Evolutionary conservation across 2,888 invertebrate genomes (phyloP), one percentile per base, ranked within the genome.

Genomic region (Brenthis ino): DNA sequence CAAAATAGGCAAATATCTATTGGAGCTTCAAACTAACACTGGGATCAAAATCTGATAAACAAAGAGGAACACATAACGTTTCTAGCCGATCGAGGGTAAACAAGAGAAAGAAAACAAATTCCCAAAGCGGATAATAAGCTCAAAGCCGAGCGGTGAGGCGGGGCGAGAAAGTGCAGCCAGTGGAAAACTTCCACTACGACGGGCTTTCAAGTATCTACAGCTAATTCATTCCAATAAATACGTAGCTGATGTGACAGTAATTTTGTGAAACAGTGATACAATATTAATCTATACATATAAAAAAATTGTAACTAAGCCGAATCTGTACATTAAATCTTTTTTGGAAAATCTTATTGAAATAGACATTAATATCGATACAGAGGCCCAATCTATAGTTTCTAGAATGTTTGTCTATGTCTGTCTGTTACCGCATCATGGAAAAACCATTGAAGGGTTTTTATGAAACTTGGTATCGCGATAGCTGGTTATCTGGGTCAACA

Each of bases 181-280:
- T 68, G 78, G 76, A 77, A 78, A 75, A 72, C 70, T 77, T 77
- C 77, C 77, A 76, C 57, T 69, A 74, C 71, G 71, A 54, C 65
- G 66, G 57, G 66, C 67, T 63, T 69, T 56, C 48, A 65, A 57
- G 65, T 51, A 69, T 68, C 65, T 68, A 68, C 67, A 48, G 72
- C 69, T 69, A 66, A 57, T 57, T 72, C 72, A 65, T 67, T 63
- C 63, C 13, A 37, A 56, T 60, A 56, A 48, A 65, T 58, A 66
- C 65, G 58, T 58, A 60, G 50, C 33, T 50, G 60, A 60, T 60
- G 33, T 60, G 50, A 50, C 50, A 16, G 6, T n/a, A 50, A 60
- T 60, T 60, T 50, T n/a, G 37, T 43, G 37, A 43, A 43, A 43
- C 37, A 43, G 37, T 43, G 37, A 43, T 60, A 60, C 8, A 60